Evolutionary conservation across 2,797 vertebrate genomes (phyloP).

Genomic region (Myioborus melanocephalus): DNA sequence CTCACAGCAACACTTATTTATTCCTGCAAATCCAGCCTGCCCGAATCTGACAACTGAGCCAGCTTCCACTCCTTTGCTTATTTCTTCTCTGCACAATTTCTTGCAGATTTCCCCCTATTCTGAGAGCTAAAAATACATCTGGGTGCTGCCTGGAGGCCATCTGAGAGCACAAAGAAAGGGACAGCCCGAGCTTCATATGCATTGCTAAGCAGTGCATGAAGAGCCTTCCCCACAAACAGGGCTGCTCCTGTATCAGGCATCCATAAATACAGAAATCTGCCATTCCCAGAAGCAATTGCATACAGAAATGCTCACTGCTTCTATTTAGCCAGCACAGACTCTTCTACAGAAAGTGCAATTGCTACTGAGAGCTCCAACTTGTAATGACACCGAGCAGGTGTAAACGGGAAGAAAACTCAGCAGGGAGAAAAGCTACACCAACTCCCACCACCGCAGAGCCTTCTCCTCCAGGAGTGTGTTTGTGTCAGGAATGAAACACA

Average conservation of each 20-base stretch:
- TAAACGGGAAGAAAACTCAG: not conserved
- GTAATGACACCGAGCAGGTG: not conserved
- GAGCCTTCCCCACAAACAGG: slow-evolving; percentile 10
- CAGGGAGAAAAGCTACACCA: not conserved
- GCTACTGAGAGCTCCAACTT: not conserved
- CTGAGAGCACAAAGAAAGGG: slow-evolving; percentile 10
- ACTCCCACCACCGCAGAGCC: not conserved
- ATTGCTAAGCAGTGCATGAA: slow-evolving; percentile 40
- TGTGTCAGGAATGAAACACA: not conserved
- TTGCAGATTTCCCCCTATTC: not conserved
- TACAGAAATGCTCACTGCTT: not conserved
- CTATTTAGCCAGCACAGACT: not conserved
- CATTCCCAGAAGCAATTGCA: slow-evolving; percentile 10
- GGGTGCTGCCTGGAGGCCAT: slow-evolving; percentile 32
- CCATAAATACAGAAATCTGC: slow-evolving; percentile 27
- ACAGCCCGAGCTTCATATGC: not conserved
- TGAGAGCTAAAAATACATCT: slow-evolving; percentile 39
- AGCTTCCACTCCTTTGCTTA: not conserved
- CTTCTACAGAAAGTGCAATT: not conserved
- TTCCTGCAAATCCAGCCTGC: not conserved
- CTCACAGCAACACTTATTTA: not conserved
- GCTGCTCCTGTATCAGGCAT: not conserved
- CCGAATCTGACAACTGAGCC: not conserved
- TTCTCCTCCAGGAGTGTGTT: not conserved
- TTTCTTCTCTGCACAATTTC: slow-evolving; percentile 19